Evolutionary conservation across 2,888 invertebrate species (phyloP), one percentile per base, ranked within the genome.

Genomic region (Meteorus cinctellus): DNA sequence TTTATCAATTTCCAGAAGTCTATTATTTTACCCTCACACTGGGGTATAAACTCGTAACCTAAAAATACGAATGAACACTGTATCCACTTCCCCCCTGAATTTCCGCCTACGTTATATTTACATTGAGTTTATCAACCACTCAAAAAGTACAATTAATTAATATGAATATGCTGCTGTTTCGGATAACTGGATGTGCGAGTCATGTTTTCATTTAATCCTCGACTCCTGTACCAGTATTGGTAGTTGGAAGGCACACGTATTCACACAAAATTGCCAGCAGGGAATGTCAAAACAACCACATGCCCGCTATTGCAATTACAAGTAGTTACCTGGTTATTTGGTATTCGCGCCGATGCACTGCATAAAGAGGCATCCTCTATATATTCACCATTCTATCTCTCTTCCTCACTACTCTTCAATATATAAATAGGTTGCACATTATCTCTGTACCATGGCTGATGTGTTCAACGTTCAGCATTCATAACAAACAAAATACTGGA

Each of bases 251-350:
- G 41, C 41, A 41, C 41, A 41, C 12, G 12, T 12, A 41, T 41
- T 41, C 8, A 41, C 41, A 12, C 41, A 41, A 41, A 41, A 41
- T 10, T 34, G n/a, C 48, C 48, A 48, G 16, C 10, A 12, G 48
- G 48, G 48, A 48, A 48, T 48, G 48, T 48, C 48, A 48, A 48
- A 48, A 48, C 48, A 16, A 48, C 48, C 48, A 48, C 48, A 48
- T 48, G 48, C n/a, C 1, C 48, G 48, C n/a, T 48, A 48, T 48
- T 48, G n/a, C n/a, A 48, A 48, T 48, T 48, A 48, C 48, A 48
- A 48, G 48, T 48, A 48, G 48, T 48, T 48, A 48, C n/a, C 16
- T 48, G n/a, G n/a, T 48, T 48, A 48, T 48, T 48, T n/a, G 48
- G n/a, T 16, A 48, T 48, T 48, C 48, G 48, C 48, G 2, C 6